Evolutionary conservation across 1,140 invertebrate genomes (phyloP).

Genomic region (Bicyclus anynana): DNA sequence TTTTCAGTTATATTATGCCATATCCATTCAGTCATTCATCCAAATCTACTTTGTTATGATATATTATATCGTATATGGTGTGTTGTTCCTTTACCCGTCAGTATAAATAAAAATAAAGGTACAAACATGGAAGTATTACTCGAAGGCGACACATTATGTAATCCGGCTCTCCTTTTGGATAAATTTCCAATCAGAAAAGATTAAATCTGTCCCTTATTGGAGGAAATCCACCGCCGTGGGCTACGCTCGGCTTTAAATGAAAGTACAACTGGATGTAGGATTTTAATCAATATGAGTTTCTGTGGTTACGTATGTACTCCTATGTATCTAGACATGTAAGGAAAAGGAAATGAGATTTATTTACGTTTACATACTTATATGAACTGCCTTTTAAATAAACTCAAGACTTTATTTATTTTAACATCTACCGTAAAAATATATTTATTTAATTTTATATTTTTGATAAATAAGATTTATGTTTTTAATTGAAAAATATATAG

Average conservation of each 20-base stretch:
- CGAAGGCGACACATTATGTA: slow-evolving; percentile 17
- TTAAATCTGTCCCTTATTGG: slow-evolving; percentile 38
- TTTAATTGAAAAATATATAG: no score
- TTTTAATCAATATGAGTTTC: slow-evolving; percentile 16
- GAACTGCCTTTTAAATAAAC: no score
- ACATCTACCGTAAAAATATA: no score
- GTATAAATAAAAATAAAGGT: background rate
- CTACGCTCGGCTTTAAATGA: slow-evolving; percentile 15
- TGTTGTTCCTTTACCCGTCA: no score
- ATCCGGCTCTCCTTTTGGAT: slow-evolving; percentile 30
- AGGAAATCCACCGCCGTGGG: slow-evolving; percentile 26
- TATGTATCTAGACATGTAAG: background rate
- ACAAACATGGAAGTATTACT: background rate
- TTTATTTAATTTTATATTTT: no score
- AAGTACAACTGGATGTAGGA: slow-evolving; percentile 13
- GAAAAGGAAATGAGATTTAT: background rate
- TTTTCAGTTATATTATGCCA: no score
- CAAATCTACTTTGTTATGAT: no score
- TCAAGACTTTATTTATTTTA: no score
- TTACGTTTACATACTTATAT: background rate
- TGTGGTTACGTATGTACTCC: background rate
- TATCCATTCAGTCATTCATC: no score
- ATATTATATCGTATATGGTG: no score
- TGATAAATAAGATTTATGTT: no score
- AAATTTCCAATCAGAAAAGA: slow-evolving; percentile 44